phyloP scores from a whole-genome alignment of 2,888 invertebrate genomes.

The Desoria tigrina region DNA sequence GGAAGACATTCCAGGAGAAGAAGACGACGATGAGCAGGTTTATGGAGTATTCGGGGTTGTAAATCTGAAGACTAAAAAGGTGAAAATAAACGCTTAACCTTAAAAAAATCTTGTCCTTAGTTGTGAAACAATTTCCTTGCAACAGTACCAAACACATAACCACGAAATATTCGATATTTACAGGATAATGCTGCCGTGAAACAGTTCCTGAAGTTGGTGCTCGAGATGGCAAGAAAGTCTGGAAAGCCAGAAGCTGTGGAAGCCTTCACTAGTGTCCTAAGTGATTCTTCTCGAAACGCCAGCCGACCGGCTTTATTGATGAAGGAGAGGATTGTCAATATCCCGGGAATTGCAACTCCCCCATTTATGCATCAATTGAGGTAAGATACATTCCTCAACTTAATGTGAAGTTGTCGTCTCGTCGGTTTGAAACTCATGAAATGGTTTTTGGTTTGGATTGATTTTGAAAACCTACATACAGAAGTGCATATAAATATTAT shows the following conservation, averaged over 20 bases:
- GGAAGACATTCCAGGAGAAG: slow-evolving; percentile 29
- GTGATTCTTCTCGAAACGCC: neutral
- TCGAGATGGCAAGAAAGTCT: no score
- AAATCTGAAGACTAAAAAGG: slow-evolving; percentile 19
- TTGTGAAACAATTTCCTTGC: neutral
- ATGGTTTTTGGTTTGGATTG: no score
- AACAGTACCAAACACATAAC: neutral
- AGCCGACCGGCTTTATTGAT: slow-evolving; percentile 31
- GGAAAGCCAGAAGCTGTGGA: slow-evolving; percentile 21
- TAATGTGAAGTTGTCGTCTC: no score
- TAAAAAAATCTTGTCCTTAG: no score
- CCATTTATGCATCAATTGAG: slow-evolving; percentile 30
- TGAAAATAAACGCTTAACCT: no score
- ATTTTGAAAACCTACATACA: no score
- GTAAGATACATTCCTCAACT: no score
- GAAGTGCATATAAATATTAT: no score
- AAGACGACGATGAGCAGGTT: slow-evolving; percentile 28
- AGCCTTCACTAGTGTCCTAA: neutral
- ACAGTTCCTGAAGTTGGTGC: neutral
- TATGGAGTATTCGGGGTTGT: slow-evolving; percentile 27
- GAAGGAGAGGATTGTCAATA: slow-evolving; percentile 36
- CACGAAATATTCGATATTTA: neutral
- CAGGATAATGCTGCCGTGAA: slow-evolving; percentile 8
- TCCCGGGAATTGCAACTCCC: slow-evolving; percentile 24
- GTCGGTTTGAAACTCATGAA: no score